Base-by-base conservation (phyloP, 2,888 invertebrate genomes). In the Pinctada fucata region DNA sequence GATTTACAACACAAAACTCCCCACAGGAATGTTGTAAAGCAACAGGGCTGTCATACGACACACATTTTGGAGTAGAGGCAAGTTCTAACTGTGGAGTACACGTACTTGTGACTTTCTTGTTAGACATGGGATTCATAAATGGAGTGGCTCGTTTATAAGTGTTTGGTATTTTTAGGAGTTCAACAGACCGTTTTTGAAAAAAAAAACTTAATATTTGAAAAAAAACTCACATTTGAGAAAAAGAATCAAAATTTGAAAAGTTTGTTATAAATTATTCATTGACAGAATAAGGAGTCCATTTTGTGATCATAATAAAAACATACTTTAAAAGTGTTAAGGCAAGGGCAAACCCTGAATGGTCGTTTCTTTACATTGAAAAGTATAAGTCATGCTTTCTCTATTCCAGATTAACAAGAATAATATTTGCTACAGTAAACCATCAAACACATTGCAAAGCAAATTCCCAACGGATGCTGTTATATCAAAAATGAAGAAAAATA, bases 401-500 rank as follows among this genome's bases (percentile, higher is more conserved):
- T n/a, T n/a, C 1, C 50, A 75, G 75, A 48, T 75, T n/a, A 52
- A 67, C 13, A 45, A 51, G n/a, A 69, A 3, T 13, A 68, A 58
- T 8, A 67, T 71, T 10, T 77, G 77, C 10, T 72, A 67, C 31
- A 58, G 67, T 10, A 48, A 64, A 67, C 72, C 72, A 3, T 45
- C 50, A 13, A 31, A 66, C 47, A 51, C 67, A 0, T 45, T 63
- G 0, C 5, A 47, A 0, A 67, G 67, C 2, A 72, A 67, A 13
- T 72, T 58, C 10, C 77, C 77, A 52, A 72, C 72, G n/a, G 4
- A 16, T 13, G 13, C 47, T 2, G 52, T 77, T 50, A 51, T 71
- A 49, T 50, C 49, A 10, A 49, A 13, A 3, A 72, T 77, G 72
- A 77, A 72, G 48, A 16, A 66, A 13, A 77, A 77, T 48, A 58